Percentiles rank a stretch among this genome's conserved stretches.
Evolutionary conservation across 35 echinoderm and acorn worm species (phyloP).

Genomic region (Lytechinus pictus): DNA sequence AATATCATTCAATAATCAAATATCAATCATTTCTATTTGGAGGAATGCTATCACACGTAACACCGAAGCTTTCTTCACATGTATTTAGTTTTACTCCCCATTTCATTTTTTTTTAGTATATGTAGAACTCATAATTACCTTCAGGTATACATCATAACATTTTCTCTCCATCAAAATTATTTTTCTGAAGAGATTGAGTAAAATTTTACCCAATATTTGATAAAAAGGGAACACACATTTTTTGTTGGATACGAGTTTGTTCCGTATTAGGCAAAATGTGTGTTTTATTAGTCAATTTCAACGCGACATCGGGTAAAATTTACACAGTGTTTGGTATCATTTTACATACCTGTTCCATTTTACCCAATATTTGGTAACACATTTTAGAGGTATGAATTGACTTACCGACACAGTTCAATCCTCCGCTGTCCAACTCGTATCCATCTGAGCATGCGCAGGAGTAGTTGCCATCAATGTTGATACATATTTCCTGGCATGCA

Average conservation of each 20-base stretch:
- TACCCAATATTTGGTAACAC: not conserved
- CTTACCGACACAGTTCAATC: not conserved
- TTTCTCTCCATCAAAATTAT: no score
- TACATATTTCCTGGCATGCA: not conserved
- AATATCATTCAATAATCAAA: no score
- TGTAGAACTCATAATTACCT: no score
- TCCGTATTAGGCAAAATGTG: not conserved
- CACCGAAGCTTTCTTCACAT: no score
- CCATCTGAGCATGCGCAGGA: not conserved
- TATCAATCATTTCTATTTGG: no score
- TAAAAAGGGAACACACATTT: no score
- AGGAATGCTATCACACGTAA: no score
- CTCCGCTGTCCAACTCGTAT: not conserved
- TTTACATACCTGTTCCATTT: not conserved
- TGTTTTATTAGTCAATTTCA: not conserved
- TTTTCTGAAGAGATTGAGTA: no score
- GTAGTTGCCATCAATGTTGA: not conserved
- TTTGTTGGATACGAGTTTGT: not conserved
- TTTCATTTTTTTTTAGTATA: no score
- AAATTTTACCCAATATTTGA: no score
- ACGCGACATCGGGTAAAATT: not conserved
- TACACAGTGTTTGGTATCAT: not conserved
- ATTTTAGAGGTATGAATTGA: not conserved
- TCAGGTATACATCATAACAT: no score
- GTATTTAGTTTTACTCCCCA: no score